Percentiles rank a stretch among this genome's conserved stretches.
These are phyloP conservation scores for Eilema depressum DNA, from an alignment of 2,888 invertebrate genomes.

Conservation along the genomic window DNA sequence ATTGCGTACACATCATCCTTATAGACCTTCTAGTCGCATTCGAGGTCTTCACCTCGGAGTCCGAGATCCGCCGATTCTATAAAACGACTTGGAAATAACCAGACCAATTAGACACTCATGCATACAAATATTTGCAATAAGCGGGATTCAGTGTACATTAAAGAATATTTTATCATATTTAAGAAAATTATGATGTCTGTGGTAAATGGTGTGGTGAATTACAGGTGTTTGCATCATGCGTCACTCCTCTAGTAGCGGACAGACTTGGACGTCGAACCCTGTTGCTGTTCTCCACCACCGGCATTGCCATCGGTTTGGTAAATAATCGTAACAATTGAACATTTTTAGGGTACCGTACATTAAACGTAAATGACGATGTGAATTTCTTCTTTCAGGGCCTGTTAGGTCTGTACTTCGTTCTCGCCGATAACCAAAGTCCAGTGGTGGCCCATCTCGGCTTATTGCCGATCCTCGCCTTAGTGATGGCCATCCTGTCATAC, in stretches of 20 bases:
- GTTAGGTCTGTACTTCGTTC: slow-evolving; percentile 89
- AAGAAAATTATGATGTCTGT: no score
- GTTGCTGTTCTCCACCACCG: slow-evolving; percentile 90
- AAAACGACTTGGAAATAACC: no score
- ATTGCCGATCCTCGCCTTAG: slow-evolving; percentile 91
- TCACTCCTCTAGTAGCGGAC: slow-evolving; percentile 92
- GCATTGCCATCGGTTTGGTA: slow-evolving; percentile 89
- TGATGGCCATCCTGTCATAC: slow-evolving; percentile 92
- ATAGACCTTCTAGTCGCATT: no score
- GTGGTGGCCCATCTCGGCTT: slow-evolving; percentile 85
- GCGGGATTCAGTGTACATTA: no score
- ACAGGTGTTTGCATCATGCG: slow-evolving; percentile 90
- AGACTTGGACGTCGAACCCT: slow-evolving; percentile 91
- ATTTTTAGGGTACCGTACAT: no score
- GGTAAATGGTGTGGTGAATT: no score
- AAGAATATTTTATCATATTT: no score
- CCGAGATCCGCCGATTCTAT: no score
- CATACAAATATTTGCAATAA: no score
- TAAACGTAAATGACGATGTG: no score
- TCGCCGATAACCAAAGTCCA: slow-evolving; percentile 76
- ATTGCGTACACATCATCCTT: background rate
- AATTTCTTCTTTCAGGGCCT: slow-evolving; percentile 75
- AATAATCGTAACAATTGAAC: slow-evolving; percentile 54
- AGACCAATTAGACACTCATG: no score
- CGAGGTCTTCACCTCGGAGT: no score